A percentile compares a stretch with the other conserved stretches of the same genome.
phyloP scores from a whole-genome alignment of 2,888 invertebrate species.

The Nomada fucata region DNA sequence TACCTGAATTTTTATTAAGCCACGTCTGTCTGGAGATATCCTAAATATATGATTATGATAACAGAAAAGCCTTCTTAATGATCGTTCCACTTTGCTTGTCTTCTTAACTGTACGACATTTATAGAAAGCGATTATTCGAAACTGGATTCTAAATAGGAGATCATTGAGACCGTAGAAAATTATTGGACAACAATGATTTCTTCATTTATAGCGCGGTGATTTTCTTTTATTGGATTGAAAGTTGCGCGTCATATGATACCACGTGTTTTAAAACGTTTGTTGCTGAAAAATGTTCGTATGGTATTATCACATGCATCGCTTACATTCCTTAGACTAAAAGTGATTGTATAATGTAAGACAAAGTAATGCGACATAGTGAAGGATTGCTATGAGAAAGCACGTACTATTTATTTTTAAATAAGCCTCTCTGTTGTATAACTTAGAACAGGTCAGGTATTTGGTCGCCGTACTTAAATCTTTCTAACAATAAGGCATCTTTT shows the following conservation, averaged over 20 bases:
- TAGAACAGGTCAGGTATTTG: not conserved
- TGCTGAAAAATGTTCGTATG: not conserved
- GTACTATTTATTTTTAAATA: constrained; percentile 25
- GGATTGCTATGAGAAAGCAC: not conserved
- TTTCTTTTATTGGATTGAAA: not conserved
- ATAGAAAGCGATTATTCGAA: not conserved
- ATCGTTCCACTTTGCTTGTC: not conserved
- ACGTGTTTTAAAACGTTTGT: constrained; percentile 4
- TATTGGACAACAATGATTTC: not conserved
- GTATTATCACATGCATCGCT: not conserved
- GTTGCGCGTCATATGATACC: not conserved
- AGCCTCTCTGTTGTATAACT: constrained; percentile 8
- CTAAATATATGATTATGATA: constrained; percentile 12
- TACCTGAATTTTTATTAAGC: constrained; percentile 35
- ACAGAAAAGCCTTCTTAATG: not conserved
- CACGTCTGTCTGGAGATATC: not conserved
- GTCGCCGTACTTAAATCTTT: constrained; percentile 12
- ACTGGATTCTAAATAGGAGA: not conserved
- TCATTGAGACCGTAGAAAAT: not conserved
- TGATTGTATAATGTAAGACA: constrained; percentile 1
- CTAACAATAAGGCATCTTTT: not conserved
- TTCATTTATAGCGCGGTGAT: not conserved
- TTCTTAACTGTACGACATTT: not conserved
- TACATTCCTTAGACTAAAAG: constrained; percentile 15
- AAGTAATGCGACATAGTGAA: constrained; percentile 8